A percentile compares a stretch with the other conserved stretches of the same genome.
These are phyloP conservation scores for Amphimedon queenslandica DNA, from an alignment of 37 sponge, comb jelly and placozoan genomes.

Conservation along the genomic window DNA sequence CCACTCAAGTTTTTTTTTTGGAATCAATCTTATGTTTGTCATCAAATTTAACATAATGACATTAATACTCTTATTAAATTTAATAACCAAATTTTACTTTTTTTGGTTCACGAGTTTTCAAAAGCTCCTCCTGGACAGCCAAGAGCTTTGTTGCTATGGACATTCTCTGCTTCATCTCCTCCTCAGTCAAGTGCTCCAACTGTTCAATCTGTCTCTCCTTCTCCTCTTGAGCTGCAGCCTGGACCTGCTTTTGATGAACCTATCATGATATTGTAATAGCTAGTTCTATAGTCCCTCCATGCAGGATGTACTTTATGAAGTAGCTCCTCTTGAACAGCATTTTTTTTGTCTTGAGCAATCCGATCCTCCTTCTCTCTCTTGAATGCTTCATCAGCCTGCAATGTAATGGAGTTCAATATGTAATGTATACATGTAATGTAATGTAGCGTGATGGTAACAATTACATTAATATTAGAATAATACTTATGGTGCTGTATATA, in stretches of 20 bases:
- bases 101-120: conserved; percentile 35
- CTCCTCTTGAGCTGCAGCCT: conserved; percentile 25
- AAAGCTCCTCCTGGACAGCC: conserved; percentile 61
- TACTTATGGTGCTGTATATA: too few relatives aligned
- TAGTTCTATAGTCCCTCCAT: too few relatives aligned
- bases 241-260: conserved; percentile 30
- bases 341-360: conserved; percentile 39
- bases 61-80: not conserved
- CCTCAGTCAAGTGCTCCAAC: conserved; percentile 21
- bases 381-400: conserved; percentile 50
- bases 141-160: conserved; percentile 41
- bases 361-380: conserved; percentile 48
- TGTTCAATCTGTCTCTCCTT: conserved; percentile 28
- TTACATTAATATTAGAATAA: too few relatives aligned
- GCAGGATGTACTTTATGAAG: conserved; percentile 54
- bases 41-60: too few relatives aligned
- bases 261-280: conserved; percentile 9
- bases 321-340: conserved; percentile 50
- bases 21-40: too few relatives aligned
- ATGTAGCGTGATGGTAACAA: too few relatives aligned
- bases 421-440: too few relatives aligned
- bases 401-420: too few relatives aligned
- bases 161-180: conserved; percentile 29
- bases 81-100: conserved; percentile 54
- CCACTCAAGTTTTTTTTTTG: too few relatives aligned